Evolutionary conservation across 1,140 invertebrate species (phyloP).

Genomic region (Schlechtendalia chinensis): DNA sequence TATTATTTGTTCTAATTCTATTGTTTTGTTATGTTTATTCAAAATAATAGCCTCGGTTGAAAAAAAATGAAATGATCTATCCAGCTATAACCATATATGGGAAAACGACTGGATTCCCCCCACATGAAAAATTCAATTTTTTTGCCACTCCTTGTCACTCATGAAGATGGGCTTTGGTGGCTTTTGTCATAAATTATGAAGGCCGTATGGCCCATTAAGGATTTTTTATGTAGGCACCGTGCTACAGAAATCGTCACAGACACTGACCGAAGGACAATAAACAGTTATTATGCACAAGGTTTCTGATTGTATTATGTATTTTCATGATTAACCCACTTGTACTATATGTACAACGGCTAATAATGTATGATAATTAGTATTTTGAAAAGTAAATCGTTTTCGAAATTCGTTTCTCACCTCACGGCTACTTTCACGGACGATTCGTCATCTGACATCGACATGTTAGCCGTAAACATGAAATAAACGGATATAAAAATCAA

Average conservation of each 20-base stretch:
- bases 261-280: not conserved
- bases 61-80: conserved; percentile 43
- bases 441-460: conserved; percentile 50
- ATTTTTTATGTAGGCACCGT: not conserved
- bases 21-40: not conserved
- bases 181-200: conserved; percentile 23
- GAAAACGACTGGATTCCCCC: conserved; percentile 41
- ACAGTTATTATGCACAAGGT: not conserved
- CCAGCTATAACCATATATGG: conserved; percentile 40
- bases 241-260: not conserved
- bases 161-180: conserved; percentile 9
- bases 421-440: conserved; percentile 51
- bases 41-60: conserved; percentile 22
- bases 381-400: not conserved
- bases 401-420: conserved; percentile 36
- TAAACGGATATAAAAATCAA: not conserved
- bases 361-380: not conserved
- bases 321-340: not conserved
- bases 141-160: conserved; percentile 44
- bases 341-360: not conserved
- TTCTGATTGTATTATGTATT: not conserved
- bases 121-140: conserved; percentile 42
- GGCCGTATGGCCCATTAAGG: conserved; percentile 19
- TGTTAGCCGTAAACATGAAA: not conserved
- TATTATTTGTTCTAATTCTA: not conserved